Evolutionary conservation across 2,797 vertebrate genomes (phyloP).

Genomic region (Botia almorhae): DNA sequence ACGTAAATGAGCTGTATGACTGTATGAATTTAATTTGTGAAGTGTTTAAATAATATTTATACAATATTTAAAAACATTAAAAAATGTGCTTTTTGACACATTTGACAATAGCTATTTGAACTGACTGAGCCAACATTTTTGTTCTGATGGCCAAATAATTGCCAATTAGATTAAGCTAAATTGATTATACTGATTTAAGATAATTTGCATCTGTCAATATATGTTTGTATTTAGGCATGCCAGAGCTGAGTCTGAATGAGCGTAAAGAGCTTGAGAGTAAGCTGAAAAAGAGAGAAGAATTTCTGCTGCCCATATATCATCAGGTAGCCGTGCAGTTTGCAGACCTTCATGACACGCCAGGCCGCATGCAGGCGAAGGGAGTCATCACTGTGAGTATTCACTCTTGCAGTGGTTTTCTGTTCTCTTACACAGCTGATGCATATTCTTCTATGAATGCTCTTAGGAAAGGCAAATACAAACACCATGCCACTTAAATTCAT

Average conservation of each 20-base stretch:
- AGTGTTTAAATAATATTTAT: too few relatives aligned
- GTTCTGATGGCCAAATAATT: too few relatives aligned
- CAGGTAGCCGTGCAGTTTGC: slow-evolving; percentile 97
- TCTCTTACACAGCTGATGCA: too few relatives aligned
- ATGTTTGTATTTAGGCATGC: slow-evolving; percentile 81
- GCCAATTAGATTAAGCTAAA: neutral
- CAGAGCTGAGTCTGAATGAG: slow-evolving; percentile 86
- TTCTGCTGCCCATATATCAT: slow-evolving; percentile 94
- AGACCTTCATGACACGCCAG: slow-evolving; percentile 95
- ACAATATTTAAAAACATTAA: too few relatives aligned
- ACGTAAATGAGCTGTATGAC: too few relatives aligned
- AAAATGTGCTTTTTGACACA: neutral
- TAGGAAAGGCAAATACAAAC: too few relatives aligned
- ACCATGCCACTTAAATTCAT: too few relatives aligned
- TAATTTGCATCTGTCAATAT: neutral
- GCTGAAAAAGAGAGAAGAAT: slow-evolving; percentile 94
- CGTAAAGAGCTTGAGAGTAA: slow-evolving; percentile 92
- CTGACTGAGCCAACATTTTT: too few relatives aligned
- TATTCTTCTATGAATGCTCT: too few relatives aligned
- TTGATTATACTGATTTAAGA: neutral
- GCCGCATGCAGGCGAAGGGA: slow-evolving; percentile 97
- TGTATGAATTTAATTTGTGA: too few relatives aligned
- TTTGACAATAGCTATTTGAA: neutral
- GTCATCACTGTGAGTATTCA: slow-evolving; percentile 89
- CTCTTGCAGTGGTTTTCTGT: neutral